Evolutionary conservation across 2,797 vertebrate species (phyloP), one percentile per base, ranked within the genome.

Genomic region (Enteromius anoplus): DNA sequence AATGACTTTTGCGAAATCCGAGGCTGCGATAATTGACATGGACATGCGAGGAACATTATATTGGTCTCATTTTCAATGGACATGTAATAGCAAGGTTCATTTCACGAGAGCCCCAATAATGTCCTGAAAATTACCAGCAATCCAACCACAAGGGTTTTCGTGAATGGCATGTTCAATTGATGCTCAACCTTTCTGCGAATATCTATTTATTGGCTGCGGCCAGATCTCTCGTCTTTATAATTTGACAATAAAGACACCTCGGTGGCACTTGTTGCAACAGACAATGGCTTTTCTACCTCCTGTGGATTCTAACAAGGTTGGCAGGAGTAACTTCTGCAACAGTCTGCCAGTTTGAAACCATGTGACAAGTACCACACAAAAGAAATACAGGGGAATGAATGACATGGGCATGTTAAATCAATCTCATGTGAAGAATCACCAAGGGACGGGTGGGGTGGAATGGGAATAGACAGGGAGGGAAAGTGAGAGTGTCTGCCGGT

Each of bases 401-500:
- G 70, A 80, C 60, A 75, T 19, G n/a, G 60, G 47, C 53, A 78
- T 73, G 55, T 51, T 73, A 68, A 82, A 83, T 53, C 60, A 60
- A 82, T 68, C 80, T 78, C 75, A 73, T 66, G 42, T 73, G 80
- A 84, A 79, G 47, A 65, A 70, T 42, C 42, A 78, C 58, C 34
- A 73, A 40, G 7, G 23, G 45, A 80, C 1, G 53, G 26, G 49
- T 66, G 40, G 71, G 70, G 26, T 76, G 75, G 26, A 70, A 78
- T 29, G 29, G 21, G 37, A 80, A 66, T 45, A 77, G 40, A 76
- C 45, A 64, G 29, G 51, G 37, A 64, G 71, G 75, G 42, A 42
- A 66, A 58, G 51, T 58, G 29, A 47, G 58, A 80, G 84, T 73
- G 84, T 69, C 83, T 85, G 84, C 85, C n/a, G 17, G 66, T 85